phyloP scores from a whole-genome alignment of 2,888 invertebrate species.

The Melanostoma scalare region DNA sequence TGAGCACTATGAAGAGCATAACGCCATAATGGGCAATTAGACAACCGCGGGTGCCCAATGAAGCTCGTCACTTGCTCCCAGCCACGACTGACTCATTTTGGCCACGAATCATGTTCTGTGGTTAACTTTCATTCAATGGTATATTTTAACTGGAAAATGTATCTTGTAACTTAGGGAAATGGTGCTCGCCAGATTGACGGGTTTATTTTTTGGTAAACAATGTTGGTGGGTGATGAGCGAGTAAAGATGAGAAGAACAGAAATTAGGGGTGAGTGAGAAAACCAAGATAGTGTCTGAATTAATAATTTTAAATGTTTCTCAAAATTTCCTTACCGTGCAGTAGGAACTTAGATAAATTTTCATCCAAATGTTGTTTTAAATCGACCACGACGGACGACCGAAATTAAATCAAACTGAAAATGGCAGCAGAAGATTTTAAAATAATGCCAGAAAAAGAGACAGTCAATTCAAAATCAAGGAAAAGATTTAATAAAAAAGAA shows the following conservation, averaged over 20 bases:
- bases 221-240: background rate
- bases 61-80: constrained; percentile 61
- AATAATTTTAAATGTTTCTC: constrained; percentile 57
- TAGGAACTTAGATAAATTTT: constrained; percentile 39
- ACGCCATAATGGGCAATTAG: constrained; percentile 72
- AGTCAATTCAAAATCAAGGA: constrained; percentile 18
- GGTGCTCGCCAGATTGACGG: constrained; percentile 67
- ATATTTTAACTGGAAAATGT: constrained; percentile 57
- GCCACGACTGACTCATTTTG: constrained; percentile 45
- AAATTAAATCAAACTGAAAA: constrained; percentile 58
- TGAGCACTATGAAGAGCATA: constrained; percentile 18
- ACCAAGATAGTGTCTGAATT: constrained; percentile 54
- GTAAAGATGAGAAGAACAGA: background rate
- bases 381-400: constrained; percentile 33
- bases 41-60: constrained; percentile 68
- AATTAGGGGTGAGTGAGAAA: background rate
- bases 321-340: constrained; percentile 9
- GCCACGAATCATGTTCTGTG: constrained; percentile 69
- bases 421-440: constrained; percentile 23
- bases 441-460: constrained; percentile 4
- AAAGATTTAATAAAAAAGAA: constrained; percentile 43
- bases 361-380: constrained; percentile 48
- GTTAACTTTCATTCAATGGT: constrained; percentile 52
- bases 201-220: constrained; percentile 30
- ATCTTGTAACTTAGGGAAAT: constrained; percentile 48